Percentiles rank a stretch among this genome's conserved stretches.
Evolutionary conservation across 2,797 vertebrate genomes (phyloP).

Genomic region (Myotis daubentonii): DNA sequence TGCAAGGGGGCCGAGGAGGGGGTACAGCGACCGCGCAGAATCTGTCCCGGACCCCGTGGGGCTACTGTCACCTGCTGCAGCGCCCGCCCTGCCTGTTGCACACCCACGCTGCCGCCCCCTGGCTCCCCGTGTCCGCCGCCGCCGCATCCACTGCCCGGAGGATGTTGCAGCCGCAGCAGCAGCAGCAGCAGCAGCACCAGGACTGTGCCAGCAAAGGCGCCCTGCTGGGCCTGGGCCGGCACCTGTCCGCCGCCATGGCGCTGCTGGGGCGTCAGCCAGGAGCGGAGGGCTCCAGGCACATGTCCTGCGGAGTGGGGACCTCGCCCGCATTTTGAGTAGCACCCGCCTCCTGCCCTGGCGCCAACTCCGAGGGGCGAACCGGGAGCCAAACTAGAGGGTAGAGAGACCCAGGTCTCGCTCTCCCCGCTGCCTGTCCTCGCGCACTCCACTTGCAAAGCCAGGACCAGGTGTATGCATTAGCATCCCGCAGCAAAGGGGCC

Average conservation of each 20-base stretch:
- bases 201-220: neutral
- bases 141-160: neutral
- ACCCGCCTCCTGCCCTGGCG: no score
- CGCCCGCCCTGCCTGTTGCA: slow-evolving; percentile 82
- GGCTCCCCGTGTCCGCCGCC: slow-evolving; percentile 74
- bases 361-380: neutral
- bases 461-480: neutral
- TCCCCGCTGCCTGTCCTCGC: fast-evolving
- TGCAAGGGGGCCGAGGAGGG: slow-evolving; percentile 83
- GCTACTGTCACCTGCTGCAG: slow-evolving; percentile 83
- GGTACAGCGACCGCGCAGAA: neutral
- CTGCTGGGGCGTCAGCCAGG: neutral
- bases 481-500: no score
- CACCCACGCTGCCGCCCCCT: slow-evolving; percentile 64
- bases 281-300: neutral
- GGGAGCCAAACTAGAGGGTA: neutral
- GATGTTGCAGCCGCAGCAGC: neutral
- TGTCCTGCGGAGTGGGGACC: neutral
- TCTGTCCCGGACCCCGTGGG: slow-evolving; percentile 60
- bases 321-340: neutral
- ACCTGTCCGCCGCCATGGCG: neutral
- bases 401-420: neutral
- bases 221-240: neutral
- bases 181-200: neutral
- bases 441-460: fast-evolving